phyloP scores from a whole-genome alignment of 2,888 invertebrate species.

The Pilophorus perplexus region DNA sequence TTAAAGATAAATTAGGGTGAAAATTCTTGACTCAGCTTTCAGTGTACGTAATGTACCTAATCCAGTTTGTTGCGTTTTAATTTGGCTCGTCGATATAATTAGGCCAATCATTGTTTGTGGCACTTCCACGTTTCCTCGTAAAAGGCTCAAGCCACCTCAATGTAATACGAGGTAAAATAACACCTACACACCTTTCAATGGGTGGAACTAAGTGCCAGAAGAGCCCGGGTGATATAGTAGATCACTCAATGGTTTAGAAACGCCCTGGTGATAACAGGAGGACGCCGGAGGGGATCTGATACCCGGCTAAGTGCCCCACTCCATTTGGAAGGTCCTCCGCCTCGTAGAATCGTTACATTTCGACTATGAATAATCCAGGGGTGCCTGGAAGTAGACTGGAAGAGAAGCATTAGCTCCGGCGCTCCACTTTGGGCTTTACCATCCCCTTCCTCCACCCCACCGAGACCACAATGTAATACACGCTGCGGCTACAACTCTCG shows the following conservation, averaged over 20 bases:
- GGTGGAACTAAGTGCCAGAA: too few species aligned
- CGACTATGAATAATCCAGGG: conserved; percentile 27
- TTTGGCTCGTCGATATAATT: too few species aligned
- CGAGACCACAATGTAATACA: conserved; percentile 29
- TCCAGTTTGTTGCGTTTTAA: too few species aligned
- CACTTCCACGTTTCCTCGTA: too few species aligned
- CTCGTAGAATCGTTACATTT: conserved; percentile 17
- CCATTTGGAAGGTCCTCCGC: background rate
- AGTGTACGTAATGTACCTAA: too few species aligned
- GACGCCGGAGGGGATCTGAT: conserved; percentile 9
- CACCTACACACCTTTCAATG: too few species aligned
- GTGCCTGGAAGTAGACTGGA: background rate
- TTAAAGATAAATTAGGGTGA: too few species aligned
- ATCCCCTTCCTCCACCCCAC: background rate
- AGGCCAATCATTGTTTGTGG: too few species aligned
- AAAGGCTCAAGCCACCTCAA: too few species aligned
- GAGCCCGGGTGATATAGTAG: background rate
- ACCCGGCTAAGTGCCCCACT: conserved; percentile 21
- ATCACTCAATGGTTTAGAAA: conserved; percentile 8
- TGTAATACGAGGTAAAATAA: too few species aligned
- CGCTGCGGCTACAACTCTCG: conserved; percentile 26
- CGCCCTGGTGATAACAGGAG: conserved; percentile 4
- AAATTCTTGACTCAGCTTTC: too few species aligned
- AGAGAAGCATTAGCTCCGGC: conserved; percentile 9
- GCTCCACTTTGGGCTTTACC: conserved; percentile 23